Percentiles rank a stretch among this genome's conserved stretches.
phyloP scores from a whole-genome alignment of 2,888 invertebrate genomes.

The Drosophila kambysellisi region DNA sequence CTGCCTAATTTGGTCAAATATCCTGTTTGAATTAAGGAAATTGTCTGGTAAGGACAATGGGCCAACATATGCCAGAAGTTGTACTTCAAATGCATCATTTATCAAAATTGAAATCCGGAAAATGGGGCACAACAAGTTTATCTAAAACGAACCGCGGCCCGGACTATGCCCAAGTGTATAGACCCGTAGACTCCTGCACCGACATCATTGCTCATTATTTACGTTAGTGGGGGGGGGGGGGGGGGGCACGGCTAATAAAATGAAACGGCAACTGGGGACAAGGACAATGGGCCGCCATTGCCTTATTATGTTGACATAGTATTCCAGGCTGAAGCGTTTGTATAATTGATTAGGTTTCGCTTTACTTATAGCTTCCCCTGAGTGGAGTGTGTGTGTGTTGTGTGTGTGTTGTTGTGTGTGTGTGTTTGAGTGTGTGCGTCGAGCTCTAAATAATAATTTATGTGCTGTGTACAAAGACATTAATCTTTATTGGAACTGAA shows the following conservation, averaged over 20 bases:
- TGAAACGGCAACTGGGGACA: slow-evolving; percentile 52
- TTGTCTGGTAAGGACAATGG: slow-evolving; percentile 21
- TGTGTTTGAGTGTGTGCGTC: slow-evolving; percentile 13
- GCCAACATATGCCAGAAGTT: slow-evolving; percentile 62
- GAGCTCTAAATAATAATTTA: slow-evolving; percentile 71
- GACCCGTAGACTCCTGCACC: slow-evolving; percentile 1
- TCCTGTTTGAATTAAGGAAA: slow-evolving; percentile 33
- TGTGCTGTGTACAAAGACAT: slow-evolving; percentile 76
- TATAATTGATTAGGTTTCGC: slow-evolving; percentile 79
- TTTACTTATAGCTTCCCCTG: slow-evolving; percentile 31
- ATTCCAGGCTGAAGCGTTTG: slow-evolving; percentile 57
- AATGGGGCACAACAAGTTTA: slow-evolving; percentile 47
- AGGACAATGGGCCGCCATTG: slow-evolving; percentile 45
- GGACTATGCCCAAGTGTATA: slow-evolving; percentile 20
- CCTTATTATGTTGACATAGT: slow-evolving; percentile 79
- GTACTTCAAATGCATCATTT: slow-evolving; percentile 72
- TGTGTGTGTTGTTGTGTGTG: neutral
- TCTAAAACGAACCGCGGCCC: slow-evolving; percentile 37
- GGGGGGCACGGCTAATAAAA: slow-evolving; percentile 51
- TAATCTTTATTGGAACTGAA: slow-evolving; percentile 80
- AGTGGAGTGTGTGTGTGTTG: slow-evolving; percentile 1
- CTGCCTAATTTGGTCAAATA: slow-evolving; percentile 36
- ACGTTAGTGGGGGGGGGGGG: slow-evolving; percentile 25
- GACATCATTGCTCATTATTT: slow-evolving; percentile 41
- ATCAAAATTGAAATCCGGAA: slow-evolving; percentile 69